Conservation (phyloP, 2,888 invertebrate species). For the Nasonia oneida region DNA sequence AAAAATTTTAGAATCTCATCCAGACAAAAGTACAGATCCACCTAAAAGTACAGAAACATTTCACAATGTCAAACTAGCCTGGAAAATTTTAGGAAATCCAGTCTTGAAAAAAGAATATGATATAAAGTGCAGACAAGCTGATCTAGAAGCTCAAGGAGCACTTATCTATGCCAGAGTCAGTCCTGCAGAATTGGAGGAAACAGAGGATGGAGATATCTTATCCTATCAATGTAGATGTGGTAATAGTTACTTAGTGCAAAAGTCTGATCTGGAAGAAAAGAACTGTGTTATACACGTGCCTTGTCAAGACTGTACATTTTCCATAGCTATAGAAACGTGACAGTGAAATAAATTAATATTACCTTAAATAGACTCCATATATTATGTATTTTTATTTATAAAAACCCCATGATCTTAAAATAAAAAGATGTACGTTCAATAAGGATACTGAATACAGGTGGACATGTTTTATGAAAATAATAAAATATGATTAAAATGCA, state of each 20-base stretch:
- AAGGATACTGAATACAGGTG: not conserved
- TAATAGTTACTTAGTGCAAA: constrained; percentile 81
- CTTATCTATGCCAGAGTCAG: constrained; percentile 83
- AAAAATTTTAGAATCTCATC: constrained; percentile 82
- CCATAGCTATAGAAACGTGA: constrained; percentile 81
- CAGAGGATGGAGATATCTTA: constrained; percentile 76
- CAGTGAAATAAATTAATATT: constrained; percentile 16
- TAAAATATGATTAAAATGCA: constrained; percentile 72
- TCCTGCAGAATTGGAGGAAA: constrained; percentile 80
- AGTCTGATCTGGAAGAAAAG: constrained; percentile 73
- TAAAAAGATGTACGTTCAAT: too few relatives aligned
- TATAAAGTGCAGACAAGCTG: constrained; percentile 82
- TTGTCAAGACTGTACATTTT: constrained; percentile 89
- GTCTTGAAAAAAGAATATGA: constrained; percentile 84
- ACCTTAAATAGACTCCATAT: not conserved
- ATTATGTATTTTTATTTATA: too few relatives aligned
- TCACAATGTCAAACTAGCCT: constrained; percentile 85
- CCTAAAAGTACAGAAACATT: constrained; percentile 76
- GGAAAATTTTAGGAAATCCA: constrained; percentile 84
- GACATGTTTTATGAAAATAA: constrained; percentile 27
- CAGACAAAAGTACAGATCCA: constrained; percentile 81
- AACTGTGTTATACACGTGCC: constrained; percentile 72
- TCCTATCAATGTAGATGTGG: constrained; percentile 87
- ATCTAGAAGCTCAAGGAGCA: constrained; percentile 81
- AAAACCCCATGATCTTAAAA: too few relatives aligned